phyloP scores from a whole-genome alignment of 2,113 vertebrate genomes.

The Macaca mulatta region DNA sequence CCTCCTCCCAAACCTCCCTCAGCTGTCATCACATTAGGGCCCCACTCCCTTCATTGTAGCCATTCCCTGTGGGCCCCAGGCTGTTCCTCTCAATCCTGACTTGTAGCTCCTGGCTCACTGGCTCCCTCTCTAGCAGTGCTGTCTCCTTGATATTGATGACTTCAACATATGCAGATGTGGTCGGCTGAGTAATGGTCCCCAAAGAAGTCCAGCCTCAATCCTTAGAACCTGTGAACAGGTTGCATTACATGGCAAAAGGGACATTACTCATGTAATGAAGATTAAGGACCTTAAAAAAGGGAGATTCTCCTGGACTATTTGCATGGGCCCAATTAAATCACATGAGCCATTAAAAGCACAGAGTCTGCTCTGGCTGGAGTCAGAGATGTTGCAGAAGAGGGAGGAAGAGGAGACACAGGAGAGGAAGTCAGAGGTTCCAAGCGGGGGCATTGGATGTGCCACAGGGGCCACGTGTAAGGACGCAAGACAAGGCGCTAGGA shows the following conservation, averaged over 20 bases:
- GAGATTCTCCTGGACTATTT: too few relatives aligned
- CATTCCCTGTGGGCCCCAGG: neutral
- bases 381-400: neutral
- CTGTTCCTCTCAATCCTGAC: neutral
- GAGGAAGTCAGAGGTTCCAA: neutral
- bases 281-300: neutral
- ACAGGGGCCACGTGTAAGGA: neutral
- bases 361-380: neutral
- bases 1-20: neutral
- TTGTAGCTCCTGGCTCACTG: neutral
- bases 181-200: too few relatives aligned
- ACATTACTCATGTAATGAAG: neutral
- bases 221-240: neutral
- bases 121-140: neutral
- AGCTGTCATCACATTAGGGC: neutral
- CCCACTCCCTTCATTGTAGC: neutral
- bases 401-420: neutral
- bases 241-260: neutral
- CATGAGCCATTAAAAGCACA: neutral
- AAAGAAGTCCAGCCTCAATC: neutral
- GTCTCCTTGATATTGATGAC: neutral
- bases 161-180: neutral
- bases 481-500: neutral
- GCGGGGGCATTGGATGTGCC: rapidly evolving
- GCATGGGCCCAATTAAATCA: neutral